Base-by-base conservation (phyloP, 2,888 invertebrate species). In the Zhuqinia jingwanae region DNA sequence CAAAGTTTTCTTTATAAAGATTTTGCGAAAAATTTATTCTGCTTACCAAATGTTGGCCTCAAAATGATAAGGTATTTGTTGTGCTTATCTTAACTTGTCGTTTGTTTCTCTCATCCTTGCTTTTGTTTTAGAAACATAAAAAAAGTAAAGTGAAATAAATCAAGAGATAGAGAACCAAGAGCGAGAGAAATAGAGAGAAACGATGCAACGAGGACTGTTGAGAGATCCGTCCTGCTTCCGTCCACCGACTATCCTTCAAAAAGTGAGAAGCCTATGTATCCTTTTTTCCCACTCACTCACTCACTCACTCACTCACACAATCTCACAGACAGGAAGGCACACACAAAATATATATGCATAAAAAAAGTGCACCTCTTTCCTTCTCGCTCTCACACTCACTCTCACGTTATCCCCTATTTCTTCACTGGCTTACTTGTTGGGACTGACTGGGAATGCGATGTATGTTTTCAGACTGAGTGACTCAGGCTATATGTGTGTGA, bases 211-310 rank as follows among this genome's bases (percentile, higher is more conserved):
- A 68, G 77, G 83, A 84, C 83, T 77, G 83, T 22, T 77, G 60
- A 84, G 83, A 84, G 77, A 77, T 65, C 65, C 83, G 68, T 63
- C 63, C 75, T 84, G 77, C 83, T 78, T 84, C 84, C 84, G 78
- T 84, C 70, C 78, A 84, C 60, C 13, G 84, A 78, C 70, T 83
- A 60, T n/a, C 76, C 42, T 53, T 68, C 50, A 50, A 50, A 65
- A 65, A 42, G 63, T 30, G 47, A 45, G 58, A 53, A 63, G 30
- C 27, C 84, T 78, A 78, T 84, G 78, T 78, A 78, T 78, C 84
- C 78, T 84, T 70, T 78, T 56, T 65, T 25, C 58, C n/a, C n/a
- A n/a, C n/a, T n/a, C n/a, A n/a, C n/a, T n/a, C n/a, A n/a, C n/a
- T n/a, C n/a, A n/a, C n/a, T n/a, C n/a, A n/a, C n/a, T n/a, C n/a